Evolutionary conservation across 2,888 invertebrate species (phyloP).

Genomic region (Biston stratarius): DNA sequence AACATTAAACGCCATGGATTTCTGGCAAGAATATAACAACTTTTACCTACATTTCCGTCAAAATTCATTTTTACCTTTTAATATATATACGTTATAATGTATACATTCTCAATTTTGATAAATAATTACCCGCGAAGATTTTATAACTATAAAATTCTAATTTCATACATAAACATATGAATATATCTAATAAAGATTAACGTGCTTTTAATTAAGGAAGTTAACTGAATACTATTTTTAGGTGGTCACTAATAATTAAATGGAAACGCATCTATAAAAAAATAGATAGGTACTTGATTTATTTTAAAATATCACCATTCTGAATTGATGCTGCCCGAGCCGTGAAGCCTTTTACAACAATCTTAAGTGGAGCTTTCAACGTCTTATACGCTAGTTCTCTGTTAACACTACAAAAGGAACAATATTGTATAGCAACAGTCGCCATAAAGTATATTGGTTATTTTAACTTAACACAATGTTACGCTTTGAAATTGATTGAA

Average conservation of each 20-base stretch:
- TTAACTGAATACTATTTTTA: slow-evolving; percentile 53
- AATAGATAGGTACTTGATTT: slow-evolving; percentile 65
- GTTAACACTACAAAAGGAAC: slow-evolving; percentile 24
- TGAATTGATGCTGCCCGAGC: slow-evolving; percentile 65
- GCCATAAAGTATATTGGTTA: neutral
- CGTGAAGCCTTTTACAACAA: slow-evolving; percentile 50
- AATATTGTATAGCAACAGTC: slow-evolving; percentile 23
- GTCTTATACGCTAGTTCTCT: slow-evolving; percentile 33
- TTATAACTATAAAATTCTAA: slow-evolving; percentile 81
- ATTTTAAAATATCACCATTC: slow-evolving; percentile 72
- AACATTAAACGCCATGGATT: slow-evolving; percentile 75
- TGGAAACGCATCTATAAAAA: slow-evolving; percentile 60
- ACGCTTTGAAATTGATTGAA: no score
- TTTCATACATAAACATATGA: slow-evolving; percentile 69
- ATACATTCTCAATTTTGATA: slow-evolving; percentile 76
- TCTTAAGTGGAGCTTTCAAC: slow-evolving; percentile 35
- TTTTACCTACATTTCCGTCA: slow-evolving; percentile 62
- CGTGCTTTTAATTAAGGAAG: slow-evolving; percentile 61
- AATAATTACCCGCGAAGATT: slow-evolving; percentile 76
- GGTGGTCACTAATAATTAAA: slow-evolving; percentile 55
- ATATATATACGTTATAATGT: slow-evolving; percentile 75
- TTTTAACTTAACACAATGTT: no score
- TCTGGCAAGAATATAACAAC: slow-evolving; percentile 81
- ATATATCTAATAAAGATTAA: slow-evolving; percentile 63
- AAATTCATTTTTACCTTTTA: slow-evolving; percentile 58